Conservation (phyloP, 2,797 vertebrate species). For the Phrynocephalus forsythii region DNA sequence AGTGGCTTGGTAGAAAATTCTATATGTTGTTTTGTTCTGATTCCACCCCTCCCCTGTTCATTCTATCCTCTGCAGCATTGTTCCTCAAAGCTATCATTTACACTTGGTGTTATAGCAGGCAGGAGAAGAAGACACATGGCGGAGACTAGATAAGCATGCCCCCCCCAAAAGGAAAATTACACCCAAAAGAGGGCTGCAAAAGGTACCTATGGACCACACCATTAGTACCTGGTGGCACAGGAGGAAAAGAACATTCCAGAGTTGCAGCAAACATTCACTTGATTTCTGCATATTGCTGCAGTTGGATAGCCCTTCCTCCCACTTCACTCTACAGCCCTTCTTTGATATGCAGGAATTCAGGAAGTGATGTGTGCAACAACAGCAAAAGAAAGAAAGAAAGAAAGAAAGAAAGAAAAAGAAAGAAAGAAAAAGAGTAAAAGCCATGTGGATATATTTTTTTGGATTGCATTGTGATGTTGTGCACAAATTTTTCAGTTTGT, state of each 20-base stretch:
- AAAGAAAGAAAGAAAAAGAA: no score
- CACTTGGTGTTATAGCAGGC: neutral
- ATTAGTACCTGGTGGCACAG: neutral
- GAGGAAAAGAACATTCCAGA: neutral
- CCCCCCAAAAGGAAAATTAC: no score
- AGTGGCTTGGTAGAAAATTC: neutral
- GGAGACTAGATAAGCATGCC: no score
- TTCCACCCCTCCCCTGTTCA: neutral
- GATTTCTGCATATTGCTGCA: neutral
- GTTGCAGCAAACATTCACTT: neutral
- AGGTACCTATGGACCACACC: neutral
- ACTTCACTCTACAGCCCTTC: neutral
- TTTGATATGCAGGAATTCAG: neutral
- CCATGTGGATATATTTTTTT: neutral
- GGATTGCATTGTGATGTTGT: neutral
- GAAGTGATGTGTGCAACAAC: neutral
- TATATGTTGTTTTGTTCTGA: neutral
- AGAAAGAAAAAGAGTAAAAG: no score
- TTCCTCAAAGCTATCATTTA: neutral
- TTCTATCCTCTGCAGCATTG: neutral
- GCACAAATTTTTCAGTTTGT: neutral
- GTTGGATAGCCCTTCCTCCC: neutral
- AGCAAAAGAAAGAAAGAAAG: neutral
- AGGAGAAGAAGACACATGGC: no score
- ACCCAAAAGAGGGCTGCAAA: no score